Evolutionary conservation across 2,797 vertebrate species (phyloP).

Genomic region (Gymnocypris eckloni): DNA sequence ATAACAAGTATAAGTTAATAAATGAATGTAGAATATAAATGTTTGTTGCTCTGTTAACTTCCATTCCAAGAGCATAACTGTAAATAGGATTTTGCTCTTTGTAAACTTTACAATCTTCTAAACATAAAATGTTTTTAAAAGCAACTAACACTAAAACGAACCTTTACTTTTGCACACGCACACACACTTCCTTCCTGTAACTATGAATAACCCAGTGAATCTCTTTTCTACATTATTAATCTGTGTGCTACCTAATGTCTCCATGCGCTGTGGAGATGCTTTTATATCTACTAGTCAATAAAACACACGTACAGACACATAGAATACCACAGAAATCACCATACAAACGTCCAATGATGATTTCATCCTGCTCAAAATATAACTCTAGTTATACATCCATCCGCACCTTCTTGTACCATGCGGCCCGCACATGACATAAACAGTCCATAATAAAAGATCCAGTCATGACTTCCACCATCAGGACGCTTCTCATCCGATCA

Average conservation of each 20-base stretch:
- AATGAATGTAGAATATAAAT: too few species aligned
- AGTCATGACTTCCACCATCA: background rate
- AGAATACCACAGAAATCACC: background rate
- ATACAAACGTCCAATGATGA: background rate
- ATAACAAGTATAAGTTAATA: background rate
- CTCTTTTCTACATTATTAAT: constrained; percentile 36
- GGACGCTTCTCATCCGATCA: background rate
- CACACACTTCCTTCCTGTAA: background rate
- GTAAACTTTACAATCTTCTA: background rate
- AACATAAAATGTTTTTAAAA: background rate
- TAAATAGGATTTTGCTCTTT: background rate
- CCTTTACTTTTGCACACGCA: background rate
- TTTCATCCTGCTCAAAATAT: background rate
- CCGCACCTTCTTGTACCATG: background rate
- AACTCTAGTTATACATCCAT: background rate
- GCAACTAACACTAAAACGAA: background rate
- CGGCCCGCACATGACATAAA: too few species aligned
- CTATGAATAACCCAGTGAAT: constrained; percentile 26
- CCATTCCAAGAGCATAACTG: background rate
- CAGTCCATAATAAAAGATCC: background rate
- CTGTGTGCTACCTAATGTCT: constrained; percentile 22
- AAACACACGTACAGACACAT: background rate
- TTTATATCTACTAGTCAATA: constrained; percentile 6
- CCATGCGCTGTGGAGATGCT: background rate
- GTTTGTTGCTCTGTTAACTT: background rate